A percentile compares a stretch with the other conserved stretches of the same genome.
These are phyloP conservation scores for Cnemophilus loriae DNA, from an alignment of 2,113 vertebrate genomes.

Conservation along the genomic window DNA sequence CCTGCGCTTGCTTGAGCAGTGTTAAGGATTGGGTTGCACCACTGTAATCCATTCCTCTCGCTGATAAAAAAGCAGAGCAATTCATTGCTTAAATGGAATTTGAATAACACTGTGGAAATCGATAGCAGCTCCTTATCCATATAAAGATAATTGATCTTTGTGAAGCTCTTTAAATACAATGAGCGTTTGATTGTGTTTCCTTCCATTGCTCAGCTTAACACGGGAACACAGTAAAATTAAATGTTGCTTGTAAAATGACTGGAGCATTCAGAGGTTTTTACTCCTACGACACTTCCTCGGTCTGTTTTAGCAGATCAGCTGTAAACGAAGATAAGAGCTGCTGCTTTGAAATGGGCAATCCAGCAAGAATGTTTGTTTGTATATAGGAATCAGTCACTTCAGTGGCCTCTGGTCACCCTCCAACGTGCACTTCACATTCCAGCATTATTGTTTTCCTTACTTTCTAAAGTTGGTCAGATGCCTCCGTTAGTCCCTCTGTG, in stretches of 20 bases:
- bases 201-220: neutral
- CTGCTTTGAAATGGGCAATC: neutral
- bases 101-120: slow-evolving; percentile 47
- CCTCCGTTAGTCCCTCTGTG: neutral
- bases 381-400: accelerated
- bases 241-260: slow-evolving; percentile 20
- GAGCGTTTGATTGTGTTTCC: slow-evolving; percentile 36
- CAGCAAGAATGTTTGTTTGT: neutral
- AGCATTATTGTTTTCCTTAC: neutral
- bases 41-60: neutral
- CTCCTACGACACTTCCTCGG: neutral
- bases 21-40: neutral
- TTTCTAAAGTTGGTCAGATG: neutral
- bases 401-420: neutral
- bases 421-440: neutral
- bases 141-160: slow-evolving; percentile 45
- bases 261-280: neutral
- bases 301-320: neutral
- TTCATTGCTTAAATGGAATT: slow-evolving; percentile 31
- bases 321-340: neutral
- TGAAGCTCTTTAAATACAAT: slow-evolving; percentile 11
- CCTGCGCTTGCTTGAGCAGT: neutral
- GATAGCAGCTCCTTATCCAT: slow-evolving; percentile 18
- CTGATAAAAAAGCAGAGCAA: neutral
- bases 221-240: slow-evolving; percentile 12